Conservation (phyloP, 2,888 invertebrate species). For the Timandra comae region DNA sequence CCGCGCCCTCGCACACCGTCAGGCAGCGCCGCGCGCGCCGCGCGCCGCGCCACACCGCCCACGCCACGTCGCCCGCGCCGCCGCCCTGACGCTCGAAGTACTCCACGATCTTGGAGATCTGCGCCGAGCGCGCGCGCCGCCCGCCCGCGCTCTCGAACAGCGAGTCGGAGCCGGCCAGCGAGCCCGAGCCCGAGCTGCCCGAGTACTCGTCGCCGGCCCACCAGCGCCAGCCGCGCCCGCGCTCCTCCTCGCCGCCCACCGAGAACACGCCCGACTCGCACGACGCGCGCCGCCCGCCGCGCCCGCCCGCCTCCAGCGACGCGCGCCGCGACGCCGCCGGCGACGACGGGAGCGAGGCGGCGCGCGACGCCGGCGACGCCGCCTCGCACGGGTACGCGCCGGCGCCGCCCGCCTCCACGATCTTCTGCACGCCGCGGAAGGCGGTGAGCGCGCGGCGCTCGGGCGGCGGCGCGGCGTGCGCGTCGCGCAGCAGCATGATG, state of each 20-base stretch:
- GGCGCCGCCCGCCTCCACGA: slow-evolving; percentile 80
- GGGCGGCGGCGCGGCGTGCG: slow-evolving; percentile 82
- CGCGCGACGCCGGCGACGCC: slow-evolving; percentile 80
- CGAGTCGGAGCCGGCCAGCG: slow-evolving; percentile 85
- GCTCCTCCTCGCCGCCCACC: slow-evolving; percentile 87
- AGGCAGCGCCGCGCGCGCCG: slow-evolving; percentile 70
- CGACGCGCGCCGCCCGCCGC: slow-evolving; percentile 80
- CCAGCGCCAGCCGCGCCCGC: slow-evolving; percentile 63
- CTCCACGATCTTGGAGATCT: slow-evolving; percentile 90
- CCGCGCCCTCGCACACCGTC: slow-evolving; percentile 90
- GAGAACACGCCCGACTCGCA: slow-evolving; percentile 95
- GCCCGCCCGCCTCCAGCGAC: slow-evolving; percentile 31
- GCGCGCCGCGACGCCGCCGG: slow-evolving; percentile 47
- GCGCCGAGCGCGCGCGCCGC: slow-evolving; percentile 78
- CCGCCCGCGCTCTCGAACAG: slow-evolving; percentile 81
- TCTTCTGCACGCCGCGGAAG: slow-evolving; percentile 88
- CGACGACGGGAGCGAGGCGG: slow-evolving; percentile 56
- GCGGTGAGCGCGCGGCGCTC: slow-evolving; percentile 84
- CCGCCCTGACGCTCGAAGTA: slow-evolving; percentile 89
- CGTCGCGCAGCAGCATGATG: slow-evolving; percentile 90
- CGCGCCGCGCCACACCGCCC: slow-evolving; percentile 23
- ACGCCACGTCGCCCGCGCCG: slow-evolving; percentile 54
- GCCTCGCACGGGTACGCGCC: slow-evolving; percentile 84
- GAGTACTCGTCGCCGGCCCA: slow-evolving; percentile 65
- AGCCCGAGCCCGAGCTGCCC: slow-evolving; percentile 90